A percentile compares a stretch with the other conserved stretches of the same genome.
phyloP scores from a whole-genome alignment of 2,888 invertebrate species.

The Caenorhabditis doughertyi region DNA sequence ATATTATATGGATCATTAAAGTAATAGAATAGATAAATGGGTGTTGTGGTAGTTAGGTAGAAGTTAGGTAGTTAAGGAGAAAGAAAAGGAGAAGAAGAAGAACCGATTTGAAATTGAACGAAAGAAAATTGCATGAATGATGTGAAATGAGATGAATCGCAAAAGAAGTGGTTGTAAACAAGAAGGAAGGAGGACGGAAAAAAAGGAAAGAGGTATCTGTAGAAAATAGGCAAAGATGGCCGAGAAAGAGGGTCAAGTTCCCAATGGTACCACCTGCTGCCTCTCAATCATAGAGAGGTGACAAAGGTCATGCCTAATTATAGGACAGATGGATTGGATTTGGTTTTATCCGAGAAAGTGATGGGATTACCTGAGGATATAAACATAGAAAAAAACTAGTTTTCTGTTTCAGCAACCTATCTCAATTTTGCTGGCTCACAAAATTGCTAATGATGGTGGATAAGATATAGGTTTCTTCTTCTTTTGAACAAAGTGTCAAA shows the following conservation, averaged over 20 bases:
- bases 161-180: conserved; percentile 22
- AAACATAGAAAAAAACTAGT: too few species aligned
- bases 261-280: conserved; percentile 59
- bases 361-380: neutral
- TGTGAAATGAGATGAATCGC: conserved; percentile 15
- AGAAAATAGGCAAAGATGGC: conserved; percentile 25
- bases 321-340: conserved; percentile 9
- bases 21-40: conserved; percentile 24
- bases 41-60: conserved; percentile 25
- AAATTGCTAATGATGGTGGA: too few species aligned
- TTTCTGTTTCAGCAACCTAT: too few species aligned
- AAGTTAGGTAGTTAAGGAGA: neutral
- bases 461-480: neutral
- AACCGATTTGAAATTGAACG: conserved; percentile 15
- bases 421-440: too few species aligned
- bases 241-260: conserved; percentile 53
- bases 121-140: conserved; percentile 17
- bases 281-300: conserved; percentile 33
- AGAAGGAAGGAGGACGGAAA: neutral
- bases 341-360: neutral
- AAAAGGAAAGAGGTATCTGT: conserved; percentile 11
- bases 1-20: conserved; percentile 55
- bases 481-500: conserved; percentile 36
- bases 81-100: neutral
- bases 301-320: conserved; percentile 55